Evolutionary conservation across 2,113 vertebrate genomes (phyloP).

Genomic region (Mungos mungo): DNA sequence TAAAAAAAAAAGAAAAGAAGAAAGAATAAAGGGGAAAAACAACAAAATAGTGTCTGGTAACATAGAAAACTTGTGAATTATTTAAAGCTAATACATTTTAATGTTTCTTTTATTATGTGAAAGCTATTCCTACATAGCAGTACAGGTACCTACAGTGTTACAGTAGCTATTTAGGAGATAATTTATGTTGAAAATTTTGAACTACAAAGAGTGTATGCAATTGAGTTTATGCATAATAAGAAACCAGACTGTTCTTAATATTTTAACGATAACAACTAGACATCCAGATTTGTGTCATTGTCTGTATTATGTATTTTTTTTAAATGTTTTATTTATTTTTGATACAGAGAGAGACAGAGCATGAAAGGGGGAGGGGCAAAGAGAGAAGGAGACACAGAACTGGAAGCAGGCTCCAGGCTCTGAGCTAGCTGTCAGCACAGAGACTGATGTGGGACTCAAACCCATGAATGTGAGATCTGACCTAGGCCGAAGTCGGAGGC

Average conservation of each 20-base stretch:
- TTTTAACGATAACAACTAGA: neutral
- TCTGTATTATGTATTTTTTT: neutral
- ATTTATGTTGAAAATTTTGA: neutral
- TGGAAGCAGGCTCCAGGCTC: too few relatives aligned
- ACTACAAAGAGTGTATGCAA: neutral
- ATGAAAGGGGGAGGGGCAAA: too few relatives aligned
- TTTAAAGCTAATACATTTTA: neutral
- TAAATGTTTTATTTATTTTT: too few relatives aligned
- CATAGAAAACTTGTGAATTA: neutral
- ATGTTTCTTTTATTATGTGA: neutral
- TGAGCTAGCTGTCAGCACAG: too few relatives aligned
- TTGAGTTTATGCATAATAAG: neutral
- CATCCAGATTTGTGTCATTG: neutral
- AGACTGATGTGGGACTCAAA: too few relatives aligned
- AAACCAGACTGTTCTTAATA: neutral
- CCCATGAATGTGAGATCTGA: too few relatives aligned
- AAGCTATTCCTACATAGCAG: neutral
- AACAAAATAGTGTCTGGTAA: neutral
- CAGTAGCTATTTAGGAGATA: neutral
- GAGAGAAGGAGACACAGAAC: too few relatives aligned
- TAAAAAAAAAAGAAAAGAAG: neutral
- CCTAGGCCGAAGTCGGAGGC: too few relatives aligned
- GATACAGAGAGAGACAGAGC: too few relatives aligned
- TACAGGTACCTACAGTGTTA: neutral
- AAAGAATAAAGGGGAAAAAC: neutral